A percentile compares a stretch with the other conserved stretches of the same genome.
Conservation (phyloP, 2,113 vertebrate species). For the Chaetops frenatus region DNA sequence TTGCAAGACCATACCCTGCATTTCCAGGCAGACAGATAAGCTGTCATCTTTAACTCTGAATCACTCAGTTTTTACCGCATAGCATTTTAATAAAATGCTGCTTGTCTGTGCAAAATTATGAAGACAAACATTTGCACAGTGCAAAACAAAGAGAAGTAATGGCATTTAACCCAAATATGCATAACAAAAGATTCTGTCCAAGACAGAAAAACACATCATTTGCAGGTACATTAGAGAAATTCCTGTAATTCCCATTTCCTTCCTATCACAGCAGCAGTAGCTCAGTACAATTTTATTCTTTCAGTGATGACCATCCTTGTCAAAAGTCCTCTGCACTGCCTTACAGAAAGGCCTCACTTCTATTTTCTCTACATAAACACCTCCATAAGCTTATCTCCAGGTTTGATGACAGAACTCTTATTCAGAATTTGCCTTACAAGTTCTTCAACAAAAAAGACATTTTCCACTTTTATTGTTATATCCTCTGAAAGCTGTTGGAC, state of each 20-base stretch:
- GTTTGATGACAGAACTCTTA: neutral
- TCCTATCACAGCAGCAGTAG: neutral
- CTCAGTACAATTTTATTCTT: neutral
- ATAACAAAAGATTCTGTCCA: neutral
- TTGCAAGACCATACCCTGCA: neutral
- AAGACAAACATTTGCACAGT: neutral
- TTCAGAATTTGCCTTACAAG: neutral
- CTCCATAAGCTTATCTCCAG: neutral
- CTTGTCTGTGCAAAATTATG: neutral
- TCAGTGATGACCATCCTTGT: neutral
- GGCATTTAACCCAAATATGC: neutral
- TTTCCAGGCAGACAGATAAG: neutral
- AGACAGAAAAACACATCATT: neutral
- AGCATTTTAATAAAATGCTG: neutral
- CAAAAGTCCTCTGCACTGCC: neutral
- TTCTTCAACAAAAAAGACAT: neutral
- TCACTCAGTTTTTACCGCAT: neutral
- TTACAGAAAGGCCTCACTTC: neutral
- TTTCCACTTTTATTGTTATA: neutral
- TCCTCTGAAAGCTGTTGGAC: neutral
- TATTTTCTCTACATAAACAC: neutral
- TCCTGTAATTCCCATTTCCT: neutral
- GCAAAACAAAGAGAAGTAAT: constrained; percentile 2
- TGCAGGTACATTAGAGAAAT: neutral
- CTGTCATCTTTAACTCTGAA: neutral